These are phyloP conservation scores for Crenichthys baileyi DNA, from an alignment of 2,797 vertebrate species.

Conservation along the genomic window DNA sequence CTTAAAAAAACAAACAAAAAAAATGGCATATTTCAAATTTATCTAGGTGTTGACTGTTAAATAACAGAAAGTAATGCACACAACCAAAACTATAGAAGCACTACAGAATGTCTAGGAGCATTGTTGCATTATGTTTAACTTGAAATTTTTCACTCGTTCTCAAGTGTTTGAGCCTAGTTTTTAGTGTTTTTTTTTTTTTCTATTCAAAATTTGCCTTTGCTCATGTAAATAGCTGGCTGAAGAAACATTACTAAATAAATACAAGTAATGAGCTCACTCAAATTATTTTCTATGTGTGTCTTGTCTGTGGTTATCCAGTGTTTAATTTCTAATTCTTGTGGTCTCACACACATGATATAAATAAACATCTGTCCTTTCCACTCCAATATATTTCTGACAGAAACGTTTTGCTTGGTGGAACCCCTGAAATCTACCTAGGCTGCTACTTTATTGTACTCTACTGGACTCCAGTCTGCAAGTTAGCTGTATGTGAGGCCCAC, in stretches of 20 bases:
- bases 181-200: background rate
- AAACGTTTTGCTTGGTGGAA: background rate
- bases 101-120: too few species aligned
- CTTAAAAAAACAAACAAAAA: too few species aligned
- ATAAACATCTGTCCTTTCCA: constrained; percentile 1
- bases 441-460: constrained; percentile 57
- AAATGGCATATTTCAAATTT: too few species aligned
- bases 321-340: constrained; percentile 4
- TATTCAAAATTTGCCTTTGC: background rate
- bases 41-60: too few species aligned
- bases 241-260: background rate
- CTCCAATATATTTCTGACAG: background rate
- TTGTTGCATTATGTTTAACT: too few species aligned
- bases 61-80: too few species aligned
- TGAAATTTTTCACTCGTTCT: background rate
- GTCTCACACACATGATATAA: constrained; percentile 2
- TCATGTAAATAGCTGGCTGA: background rate
- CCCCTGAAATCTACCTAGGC: constrained; percentile 9
- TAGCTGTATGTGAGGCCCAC: constrained; percentile 64
- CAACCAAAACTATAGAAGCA: too few species aligned
- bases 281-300: background rate
- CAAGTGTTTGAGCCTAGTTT: background rate
- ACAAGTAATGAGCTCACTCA: constrained; percentile 1
- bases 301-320: constrained; percentile 6
- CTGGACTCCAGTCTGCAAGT: constrained; percentile 48